Evolutionary conservation across 2,113 vertebrate species (phyloP), one percentile per base, ranked within the genome.

Genomic region (Gnathonemus echidnorhynchus): DNA sequence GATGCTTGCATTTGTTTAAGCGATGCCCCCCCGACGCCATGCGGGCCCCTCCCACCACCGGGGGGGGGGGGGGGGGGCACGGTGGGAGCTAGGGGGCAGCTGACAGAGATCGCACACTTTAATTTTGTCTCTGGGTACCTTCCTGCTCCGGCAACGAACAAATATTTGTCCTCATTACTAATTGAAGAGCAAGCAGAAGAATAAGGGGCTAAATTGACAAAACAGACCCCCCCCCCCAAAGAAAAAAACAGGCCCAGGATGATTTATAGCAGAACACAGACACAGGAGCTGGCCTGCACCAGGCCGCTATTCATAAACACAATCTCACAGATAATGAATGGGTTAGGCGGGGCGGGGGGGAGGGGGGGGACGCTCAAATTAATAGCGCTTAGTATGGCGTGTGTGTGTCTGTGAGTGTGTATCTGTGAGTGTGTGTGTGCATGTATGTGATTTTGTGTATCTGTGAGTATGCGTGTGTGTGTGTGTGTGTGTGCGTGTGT

Each of bases 281-380:
- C 87, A 95, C 95, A 92, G 93, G 93, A 94, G 93, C 95, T 89
- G 93, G 94, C 97, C 92, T 94, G 96, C 96, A 98, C 98, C 97
- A 97, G 97, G 98, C 98, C 98, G 97, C 96, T 96, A 97, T 98
- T 98, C 97, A 98, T 97, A 99, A 98, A 98, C 97, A 97, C 96
- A 94, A 97, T 96, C 96, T 95, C 97, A 97, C 97, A 97, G 98
- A 98, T 98, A 98, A 98, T 98, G 96, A 97, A 98, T 98, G 96
- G 97, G 96, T 91, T 97, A 95, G 95, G 94, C 93, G 95, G 70
- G 70, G 49, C 0, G 11, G 2, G 49, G 49, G 49, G 48, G 48
- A 0, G 2, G 66, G 95, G 95, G 95, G 95, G 95, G 92, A 95
- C 96, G 96, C 97, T 97, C 97, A 98, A 98, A 98, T 99, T 97